Conservation (phyloP, 1,140 invertebrate species). For the Zaprionus ornatus region DNA sequence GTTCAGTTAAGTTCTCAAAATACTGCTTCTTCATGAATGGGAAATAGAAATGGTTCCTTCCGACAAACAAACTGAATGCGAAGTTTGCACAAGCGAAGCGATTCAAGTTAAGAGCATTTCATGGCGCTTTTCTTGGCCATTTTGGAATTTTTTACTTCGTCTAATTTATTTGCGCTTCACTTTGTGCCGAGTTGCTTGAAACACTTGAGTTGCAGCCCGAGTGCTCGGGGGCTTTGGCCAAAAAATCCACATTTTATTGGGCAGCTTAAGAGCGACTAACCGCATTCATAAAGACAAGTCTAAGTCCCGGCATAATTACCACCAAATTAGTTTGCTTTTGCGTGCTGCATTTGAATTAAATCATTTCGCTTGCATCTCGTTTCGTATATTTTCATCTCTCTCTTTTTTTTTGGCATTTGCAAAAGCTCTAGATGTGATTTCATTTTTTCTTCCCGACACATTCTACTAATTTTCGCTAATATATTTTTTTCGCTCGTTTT, state of each 20-base stretch:
- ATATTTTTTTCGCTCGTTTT: constrained; percentile 21
- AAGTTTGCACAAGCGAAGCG: constrained; percentile 44
- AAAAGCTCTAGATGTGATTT: constrained; percentile 17
- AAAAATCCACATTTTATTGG: constrained; percentile 40
- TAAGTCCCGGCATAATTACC: constrained; percentile 52
- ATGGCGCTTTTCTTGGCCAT: constrained; percentile 51
- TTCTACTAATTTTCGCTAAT: constrained; percentile 20
- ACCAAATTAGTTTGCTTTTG: constrained; percentile 51
- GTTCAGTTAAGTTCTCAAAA: background rate
- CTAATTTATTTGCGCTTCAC: constrained; percentile 75
- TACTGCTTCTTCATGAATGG: background rate
- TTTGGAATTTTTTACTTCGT: constrained; percentile 36
- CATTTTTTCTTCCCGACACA: constrained; percentile 14
- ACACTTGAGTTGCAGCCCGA: constrained; percentile 40
- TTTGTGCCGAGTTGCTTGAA: constrained; percentile 46
- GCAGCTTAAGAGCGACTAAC: constrained; percentile 35
- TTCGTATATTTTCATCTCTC: background rate
- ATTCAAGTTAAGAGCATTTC: constrained; percentile 55
- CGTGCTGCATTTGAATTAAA: constrained; percentile 61
- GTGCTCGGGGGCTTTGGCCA: background rate
- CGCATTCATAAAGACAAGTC: constrained; percentile 53
- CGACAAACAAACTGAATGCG: background rate
- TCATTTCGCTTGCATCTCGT: constrained; percentile 45
- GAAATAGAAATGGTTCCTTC: background rate
- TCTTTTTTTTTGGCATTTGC: background rate